These are phyloP conservation scores for Drosophila subpulchrella DNA, from an alignment of 1,140 invertebrate species.

Conservation along the genomic window DNA sequence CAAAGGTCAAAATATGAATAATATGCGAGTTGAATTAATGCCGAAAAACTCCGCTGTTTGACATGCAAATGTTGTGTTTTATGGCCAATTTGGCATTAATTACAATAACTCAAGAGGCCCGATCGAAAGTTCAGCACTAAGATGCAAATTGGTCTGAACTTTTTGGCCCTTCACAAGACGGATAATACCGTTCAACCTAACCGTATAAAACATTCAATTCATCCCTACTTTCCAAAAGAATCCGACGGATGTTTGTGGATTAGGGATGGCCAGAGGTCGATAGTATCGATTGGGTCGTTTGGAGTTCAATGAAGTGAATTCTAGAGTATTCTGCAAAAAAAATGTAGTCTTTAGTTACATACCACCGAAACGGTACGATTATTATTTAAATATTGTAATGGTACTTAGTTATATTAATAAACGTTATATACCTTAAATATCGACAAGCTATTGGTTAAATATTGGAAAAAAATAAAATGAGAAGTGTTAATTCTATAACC, in stretches of 20 bases:
- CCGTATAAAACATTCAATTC: constrained; percentile 10
- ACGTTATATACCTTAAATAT: no score
- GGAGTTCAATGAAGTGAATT: no score
- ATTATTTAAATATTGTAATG: no score
- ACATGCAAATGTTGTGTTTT: constrained; percentile 84
- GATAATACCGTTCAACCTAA: constrained; percentile 18
- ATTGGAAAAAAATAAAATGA: no score
- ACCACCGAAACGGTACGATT: no score
- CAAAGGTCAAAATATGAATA: constrained; percentile 50
- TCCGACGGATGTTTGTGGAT: neutral
- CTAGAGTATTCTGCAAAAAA: no score
- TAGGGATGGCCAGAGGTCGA: neutral
- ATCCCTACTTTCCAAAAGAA: constrained; percentile 22
- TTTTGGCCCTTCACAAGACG: constrained; percentile 49
- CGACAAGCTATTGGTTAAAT: no score
- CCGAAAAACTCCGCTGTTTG: constrained; percentile 62
- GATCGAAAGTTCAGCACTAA: constrained; percentile 58
- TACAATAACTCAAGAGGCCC: constrained; percentile 66
- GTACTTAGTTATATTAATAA: no score
- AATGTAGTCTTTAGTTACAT: no score
- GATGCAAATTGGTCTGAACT: constrained; percentile 49
- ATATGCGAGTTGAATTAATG: constrained; percentile 56
- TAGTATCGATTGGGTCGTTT: neutral
- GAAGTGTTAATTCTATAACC: no score
- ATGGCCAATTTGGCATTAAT: constrained; percentile 82